Evolutionary conservation across 2,888 invertebrate species (phyloP), one percentile per base, ranked within the genome.

Genomic region (Melanostoma mellinum): DNA sequence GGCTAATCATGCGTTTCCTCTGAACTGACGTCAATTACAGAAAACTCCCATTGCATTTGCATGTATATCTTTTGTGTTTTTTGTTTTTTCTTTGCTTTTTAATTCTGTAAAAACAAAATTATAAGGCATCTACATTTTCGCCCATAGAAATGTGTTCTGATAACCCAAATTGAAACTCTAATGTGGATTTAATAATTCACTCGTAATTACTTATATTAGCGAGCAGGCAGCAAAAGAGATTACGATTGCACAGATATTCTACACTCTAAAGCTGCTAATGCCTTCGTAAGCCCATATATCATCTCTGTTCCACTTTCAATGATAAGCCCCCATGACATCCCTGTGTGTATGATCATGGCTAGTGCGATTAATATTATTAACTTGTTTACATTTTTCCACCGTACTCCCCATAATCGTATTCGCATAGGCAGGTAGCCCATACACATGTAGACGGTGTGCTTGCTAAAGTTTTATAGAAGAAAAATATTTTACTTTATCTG

Each of bases 381-480:
- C 44, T 81, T 81, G 81, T 81, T 81, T 81, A 81, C 75, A 76
- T 81, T 81, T 74, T 60, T 76, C 69, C 33, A 63, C 42, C 53
- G 63, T 44, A 9, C 52, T 75, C 40, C 33, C 46, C 32, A 55
- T 48, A 63, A 36, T n/a, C 32, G 2, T 8, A 58, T 58, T 40
- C 32, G 20, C n/a, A n/a, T 58, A 30, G 20, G 20, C 1, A 20
- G 20, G n/a, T 42, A 32, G 20, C 20, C 8, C 5, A 3, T 20
- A 20, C 20, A 20, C 20, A 20, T 20, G 20, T 20, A 20, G 20
- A 20, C 20, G 20, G 20, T 20, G 20, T 20, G 20, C 20, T 20
- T 20, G 20, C 20, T 20, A 20, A 20, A 20, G 20, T 20, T 20
- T 20, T 20, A 20, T 20, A 20, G 20, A 20, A 20, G 20, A 20